Evolutionary conservation across 2,888 invertebrate species (phyloP), one percentile per base, ranked within the genome.

Genomic region (Eutolmus rufibarbis): DNA sequence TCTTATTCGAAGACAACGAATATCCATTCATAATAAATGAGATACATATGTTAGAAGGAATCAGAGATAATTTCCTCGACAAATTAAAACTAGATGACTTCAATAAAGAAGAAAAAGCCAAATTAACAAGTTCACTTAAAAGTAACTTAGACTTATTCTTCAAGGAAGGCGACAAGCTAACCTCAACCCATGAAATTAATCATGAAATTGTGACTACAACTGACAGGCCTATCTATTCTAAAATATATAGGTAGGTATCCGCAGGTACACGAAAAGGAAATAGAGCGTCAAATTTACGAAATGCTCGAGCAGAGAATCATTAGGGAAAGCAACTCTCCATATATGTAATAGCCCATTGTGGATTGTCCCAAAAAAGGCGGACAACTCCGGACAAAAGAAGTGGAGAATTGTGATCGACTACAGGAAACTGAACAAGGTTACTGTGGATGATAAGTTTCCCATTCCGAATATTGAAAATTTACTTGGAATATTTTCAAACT

Each of bases 381-480:
- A 89, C 57, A 88, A 87, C 9, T 88, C 88, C 23, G 88, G 85
- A 5, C 34, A 87, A 76, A 40, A 84, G 40, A 89, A 89, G 14
- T 89, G 89, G 88, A 82, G 89, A 51, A 74, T 89, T 28, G 89
- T 89, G n/a, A 86, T 89, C 43, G 78, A 84, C 19, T 84, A 77
- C 46, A 51, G 78, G 14, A 78, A 85, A 16, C 31, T 85, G 14
- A 89, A 89, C 66, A 88, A 88, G 5, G 74, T 89, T 9, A 89
- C 89, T 0, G 85, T 89, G 7, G 88, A 89, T 12, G 89, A 89
- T 76, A 88, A 88, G 57, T 89, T 88, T 57, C 89, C 88, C 14
- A 88, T 89, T 37, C 89, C 89, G 1, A 89, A 89, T 74, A 89
- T 89, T 76, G 88, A 88, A n/a, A 86, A 87, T 16, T 19, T 89